phyloP scores from a whole-genome alignment of 2,888 invertebrate genomes.

The Pyrochroa serraticornis region DNA sequence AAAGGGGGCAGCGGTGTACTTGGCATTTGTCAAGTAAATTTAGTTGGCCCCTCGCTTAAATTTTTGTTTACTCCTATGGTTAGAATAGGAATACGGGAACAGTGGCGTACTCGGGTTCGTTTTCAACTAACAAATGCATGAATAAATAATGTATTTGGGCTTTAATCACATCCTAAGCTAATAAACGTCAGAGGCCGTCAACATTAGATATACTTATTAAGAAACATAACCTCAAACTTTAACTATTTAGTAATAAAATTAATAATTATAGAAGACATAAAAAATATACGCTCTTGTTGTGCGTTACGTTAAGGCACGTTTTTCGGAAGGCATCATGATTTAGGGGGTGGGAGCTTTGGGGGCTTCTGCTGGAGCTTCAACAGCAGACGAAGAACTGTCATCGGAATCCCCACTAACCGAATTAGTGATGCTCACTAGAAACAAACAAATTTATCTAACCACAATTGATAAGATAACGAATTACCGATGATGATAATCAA shows the following conservation, averaged over 20 bases:
- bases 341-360: not conserved
- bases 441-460: not conserved
- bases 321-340: not conserved
- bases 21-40: too few species aligned
- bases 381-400: not conserved
- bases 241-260: too few species aligned
- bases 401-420: conserved; percentile 6
- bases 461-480: not conserved
- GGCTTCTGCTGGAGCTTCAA: not conserved
- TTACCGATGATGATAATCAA: conserved; percentile 89
- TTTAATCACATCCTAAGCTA: not conserved
- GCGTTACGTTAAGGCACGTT: too few species aligned
- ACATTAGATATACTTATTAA: too few species aligned
- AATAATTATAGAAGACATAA: too few species aligned
- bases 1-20: too few species aligned
- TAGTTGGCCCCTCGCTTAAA: too few species aligned
- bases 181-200: not conserved
- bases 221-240: too few species aligned
- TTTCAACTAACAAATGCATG: not conserved
- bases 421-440: conserved; percentile 22
- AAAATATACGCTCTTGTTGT: too few species aligned
- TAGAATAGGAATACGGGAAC: too few species aligned
- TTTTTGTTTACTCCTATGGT: not conserved
- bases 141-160: not conserved
- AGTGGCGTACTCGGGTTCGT: too few species aligned